These are phyloP conservation scores for Dromas ardeola DNA, from an alignment of 2,113 vertebrate genomes.

Conservation along the genomic window DNA sequence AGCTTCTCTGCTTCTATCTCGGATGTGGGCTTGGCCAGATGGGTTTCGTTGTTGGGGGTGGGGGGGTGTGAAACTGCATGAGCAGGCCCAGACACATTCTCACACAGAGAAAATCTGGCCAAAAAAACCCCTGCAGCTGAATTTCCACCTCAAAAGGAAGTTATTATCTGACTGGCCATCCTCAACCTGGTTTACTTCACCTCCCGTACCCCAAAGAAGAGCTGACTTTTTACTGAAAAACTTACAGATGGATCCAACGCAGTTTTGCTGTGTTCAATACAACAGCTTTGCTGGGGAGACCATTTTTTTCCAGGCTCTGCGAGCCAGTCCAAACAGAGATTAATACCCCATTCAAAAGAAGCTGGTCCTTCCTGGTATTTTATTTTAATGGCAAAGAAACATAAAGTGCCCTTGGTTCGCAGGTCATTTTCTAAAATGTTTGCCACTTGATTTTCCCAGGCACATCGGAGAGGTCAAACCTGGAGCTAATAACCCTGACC, in stretches of 20 bases:
- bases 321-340: slow-evolving; percentile 1
- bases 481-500: slow-evolving; percentile 88
- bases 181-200: background rate
- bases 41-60: background rate
- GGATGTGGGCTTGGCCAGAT: background rate
- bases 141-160: background rate
- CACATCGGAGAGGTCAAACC: slow-evolving; percentile 79
- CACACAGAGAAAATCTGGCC: background rate
- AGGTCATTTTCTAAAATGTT: background rate
- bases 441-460: slow-evolving; percentile 73
- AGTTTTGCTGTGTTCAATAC: background rate
- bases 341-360: slow-evolving; percentile 27
- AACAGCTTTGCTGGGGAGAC: background rate
- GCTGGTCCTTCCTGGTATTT: slow-evolving; percentile 11
- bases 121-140: background rate
- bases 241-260: fast-evolving
- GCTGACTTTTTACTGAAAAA: background rate
- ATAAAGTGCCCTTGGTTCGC: background rate
- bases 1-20: background rate
- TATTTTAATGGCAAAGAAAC: background rate
- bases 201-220: background rate
- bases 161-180: background rate
- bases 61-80: background rate
- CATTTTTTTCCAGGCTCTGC: background rate
- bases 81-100: background rate